Percentiles rank a stretch among this genome's conserved stretches.
Evolutionary conservation across 2,888 invertebrate genomes (phyloP).

Genomic region (Folsomia candida): DNA sequence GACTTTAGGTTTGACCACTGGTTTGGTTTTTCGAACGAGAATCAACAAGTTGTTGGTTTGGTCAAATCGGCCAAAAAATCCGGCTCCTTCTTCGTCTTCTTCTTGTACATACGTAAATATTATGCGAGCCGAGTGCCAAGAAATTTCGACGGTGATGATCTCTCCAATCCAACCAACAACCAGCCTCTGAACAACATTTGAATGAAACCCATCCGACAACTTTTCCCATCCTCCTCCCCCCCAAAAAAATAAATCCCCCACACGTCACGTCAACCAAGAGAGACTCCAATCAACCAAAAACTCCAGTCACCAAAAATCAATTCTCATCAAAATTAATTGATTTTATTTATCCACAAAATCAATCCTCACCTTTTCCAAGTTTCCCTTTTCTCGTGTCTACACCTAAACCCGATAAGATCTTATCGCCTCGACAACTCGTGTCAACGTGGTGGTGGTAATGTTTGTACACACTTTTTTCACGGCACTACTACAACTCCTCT

Average conservation of each 20-base stretch:
- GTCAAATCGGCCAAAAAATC: not conserved
- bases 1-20: not conserved
- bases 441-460: not conserved
- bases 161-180: not conserved
- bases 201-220: slow-evolving; percentile 1
- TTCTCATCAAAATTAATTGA: not conserved
- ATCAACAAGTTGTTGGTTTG: not conserved
- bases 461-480: not conserved
- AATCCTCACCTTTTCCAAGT: not conserved
- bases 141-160: too few species aligned
- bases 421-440: not conserved
- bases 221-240: not conserved
- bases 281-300: too few species aligned
- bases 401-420: not conserved
- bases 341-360: not conserved
- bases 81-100: not conserved
- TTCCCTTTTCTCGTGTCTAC: not conserved
- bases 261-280: too few species aligned
- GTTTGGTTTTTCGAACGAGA: not conserved
- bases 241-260: too few species aligned
- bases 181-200: not conserved
- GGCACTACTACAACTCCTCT: not conserved
- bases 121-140: too few species aligned
- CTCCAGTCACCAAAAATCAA: not conserved
- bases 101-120: too few species aligned